Evolutionary conservation across 2,113 vertebrate genomes (phyloP).

Genomic region (Puma concolor): DNA sequence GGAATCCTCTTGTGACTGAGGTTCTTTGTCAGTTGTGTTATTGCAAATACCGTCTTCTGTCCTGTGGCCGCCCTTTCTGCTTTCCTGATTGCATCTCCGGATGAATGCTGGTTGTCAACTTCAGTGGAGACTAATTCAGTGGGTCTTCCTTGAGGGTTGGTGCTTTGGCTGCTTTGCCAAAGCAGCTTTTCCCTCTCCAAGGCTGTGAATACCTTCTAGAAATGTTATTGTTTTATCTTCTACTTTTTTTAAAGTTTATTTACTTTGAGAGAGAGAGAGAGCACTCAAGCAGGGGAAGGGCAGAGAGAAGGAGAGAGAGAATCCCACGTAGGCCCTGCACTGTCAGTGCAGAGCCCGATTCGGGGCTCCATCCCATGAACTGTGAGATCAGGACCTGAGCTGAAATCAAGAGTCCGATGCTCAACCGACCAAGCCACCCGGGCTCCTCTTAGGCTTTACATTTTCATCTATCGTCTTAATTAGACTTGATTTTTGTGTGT

Average conservation of each 20-base stretch:
- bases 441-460: no score
- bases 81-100: not conserved
- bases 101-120: not conserved
- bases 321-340: no score
- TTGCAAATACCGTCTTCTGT: not conserved
- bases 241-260: not conserved
- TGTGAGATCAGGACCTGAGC: no score
- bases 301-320: no score
- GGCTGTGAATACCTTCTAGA: not conserved
- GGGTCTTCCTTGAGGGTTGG: not conserved
- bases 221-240: not conserved
- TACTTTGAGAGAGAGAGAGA: no score
- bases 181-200: not conserved
- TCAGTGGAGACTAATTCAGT: not conserved
- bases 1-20: not conserved
- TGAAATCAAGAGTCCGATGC: no score
- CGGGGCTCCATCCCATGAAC: no score
- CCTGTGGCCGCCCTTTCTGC: not conserved
- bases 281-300: no score
- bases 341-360: no score
- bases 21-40: not conserved
- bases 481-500: not conserved
- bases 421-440: no score
- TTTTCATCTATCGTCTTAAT: not conserved
- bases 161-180: not conserved